A percentile compares a stretch with the other conserved stretches of the same genome.
phyloP scores from a whole-genome alignment of 2,113 vertebrate species.

The Tauraco erythrolophus region DNA sequence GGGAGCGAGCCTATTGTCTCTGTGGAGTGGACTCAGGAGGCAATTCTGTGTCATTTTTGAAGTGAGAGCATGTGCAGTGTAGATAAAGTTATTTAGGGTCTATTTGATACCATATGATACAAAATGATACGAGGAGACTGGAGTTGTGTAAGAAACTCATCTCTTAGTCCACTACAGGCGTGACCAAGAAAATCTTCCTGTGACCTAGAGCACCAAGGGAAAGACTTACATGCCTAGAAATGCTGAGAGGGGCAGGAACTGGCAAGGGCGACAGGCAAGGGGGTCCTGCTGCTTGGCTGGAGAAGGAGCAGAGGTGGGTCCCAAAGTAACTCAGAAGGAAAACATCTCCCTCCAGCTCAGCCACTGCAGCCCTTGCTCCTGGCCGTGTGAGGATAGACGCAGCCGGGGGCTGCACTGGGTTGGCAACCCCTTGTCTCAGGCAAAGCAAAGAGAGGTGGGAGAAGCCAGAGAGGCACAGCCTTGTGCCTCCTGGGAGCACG shows the following conservation, averaged over 20 bases:
- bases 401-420: rapidly evolving
- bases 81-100: background rate
- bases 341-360: background rate
- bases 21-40: background rate
- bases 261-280: background rate
- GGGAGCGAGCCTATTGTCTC: background rate
- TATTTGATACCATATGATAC: background rate
- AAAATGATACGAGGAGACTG: background rate
- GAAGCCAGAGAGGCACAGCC: background rate
- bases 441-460: background rate
- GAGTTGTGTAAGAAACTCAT: background rate
- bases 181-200: background rate
- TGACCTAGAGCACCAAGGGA: background rate
- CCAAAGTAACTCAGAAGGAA: background rate
- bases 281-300: background rate
- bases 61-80: background rate
- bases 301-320: background rate
- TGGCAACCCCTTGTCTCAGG: background rate
- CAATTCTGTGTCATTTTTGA: background rate
- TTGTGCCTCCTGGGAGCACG: rapidly evolving
- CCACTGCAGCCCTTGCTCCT: background rate
- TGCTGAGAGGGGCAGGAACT: background rate
- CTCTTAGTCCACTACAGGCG: background rate
- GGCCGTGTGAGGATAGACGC: rapidly evolving
- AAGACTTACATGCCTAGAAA: background rate